Base-by-base conservation (phyloP, 1,140 invertebrate species). In the Formica exsecta region DNA sequence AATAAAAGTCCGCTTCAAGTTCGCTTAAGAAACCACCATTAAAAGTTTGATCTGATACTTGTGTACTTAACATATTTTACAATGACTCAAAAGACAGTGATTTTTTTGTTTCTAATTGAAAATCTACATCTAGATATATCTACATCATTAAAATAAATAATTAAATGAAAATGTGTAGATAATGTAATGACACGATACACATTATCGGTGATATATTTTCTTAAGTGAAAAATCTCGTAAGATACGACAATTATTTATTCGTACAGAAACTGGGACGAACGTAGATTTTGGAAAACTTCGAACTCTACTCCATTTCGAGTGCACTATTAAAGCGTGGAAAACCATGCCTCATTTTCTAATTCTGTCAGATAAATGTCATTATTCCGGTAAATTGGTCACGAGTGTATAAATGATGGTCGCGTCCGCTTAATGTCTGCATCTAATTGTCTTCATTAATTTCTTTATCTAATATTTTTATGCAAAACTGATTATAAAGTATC, bases 321-420 rank as follows among this genome's bases (percentile, higher is more conserved):
- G 11, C 13, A n/a, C 38, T n/a, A 7, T 51, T 70, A 70, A 41
- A 71, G n/a, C 70, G 19, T 19, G 6, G 7, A 54, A 32, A 48
- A 32, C 5, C 13, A 25, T 19, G 32, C 13, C 6, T 32, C 16
- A 62, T 77, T 54, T 68, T 68, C n/a, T 59, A 59, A 81, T 59
- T 25, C 6, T 9, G 16, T 71, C 41, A 57, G 65, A 59, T 70
- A 80, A 80, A 71, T 19, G 66, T 13, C 7, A 61, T 59, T 61
- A 61, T 81, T 81, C 51, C 65, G 16, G 11, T 32, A 70, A 11
- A 65, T 38, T 32, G 36, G 25, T 41, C 51, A 73, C 66, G 66
- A 16, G 65, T 57, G 5, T 22, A 59, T 3, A 38, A 25, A 76
- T 44, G 38, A 25, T 81, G 38, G 71, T 25, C 38, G 29, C 66